Evolutionary conservation across 2,888 invertebrate species (phyloP), one percentile per base, ranked within the genome.

Genomic region (Ophion slaviceki): DNA sequence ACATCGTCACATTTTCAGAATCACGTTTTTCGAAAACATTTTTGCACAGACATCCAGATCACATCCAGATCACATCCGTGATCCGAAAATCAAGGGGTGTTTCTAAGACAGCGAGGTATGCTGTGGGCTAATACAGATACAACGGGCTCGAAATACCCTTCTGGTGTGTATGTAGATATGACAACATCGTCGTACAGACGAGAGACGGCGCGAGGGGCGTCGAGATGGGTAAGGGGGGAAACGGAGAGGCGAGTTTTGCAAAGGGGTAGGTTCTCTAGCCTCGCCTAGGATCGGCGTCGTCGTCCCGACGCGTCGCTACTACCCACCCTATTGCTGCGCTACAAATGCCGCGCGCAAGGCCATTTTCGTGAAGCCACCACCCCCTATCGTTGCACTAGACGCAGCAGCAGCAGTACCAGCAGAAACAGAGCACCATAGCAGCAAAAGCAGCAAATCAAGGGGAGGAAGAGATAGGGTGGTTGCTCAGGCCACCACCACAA

Each of bases 341-440:
- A 80, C 86, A 87, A 91, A 89, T 89, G 87, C 88, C 90, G 88
- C 91, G 92, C 93, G 92, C 93, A 91, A 91, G 90, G 90, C 91
- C 90, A 89, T 91, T 91, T 87, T 87, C 80, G 89, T 88, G 87
- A 88, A 88, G 88, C 87, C 88, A 88, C 90, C 92, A 89, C 88
- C 91, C 91, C 91, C 90, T 76, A 17, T 53, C 53, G 82, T 71
- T 81, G 89, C 96, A 97, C 87, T 94, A 95, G 88, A 96, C 97
- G 91, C 96, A 97, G 77, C 86, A 80, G 81, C 85, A 84, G 77
- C 64, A 85, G 80, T 79, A 74, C 53, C 57, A 72, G 72, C 78
- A 64, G 66, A 72, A 68, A 45, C 68, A 75, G 66, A 80, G 80
- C 67, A 80, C 64, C 78, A 68, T 53, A 78, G 79, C 61, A 72